Percentiles rank a stretch among this genome's conserved stretches.
Conservation (phyloP, 2,888 invertebrate genomes). For the Drosophila recens region DNA sequence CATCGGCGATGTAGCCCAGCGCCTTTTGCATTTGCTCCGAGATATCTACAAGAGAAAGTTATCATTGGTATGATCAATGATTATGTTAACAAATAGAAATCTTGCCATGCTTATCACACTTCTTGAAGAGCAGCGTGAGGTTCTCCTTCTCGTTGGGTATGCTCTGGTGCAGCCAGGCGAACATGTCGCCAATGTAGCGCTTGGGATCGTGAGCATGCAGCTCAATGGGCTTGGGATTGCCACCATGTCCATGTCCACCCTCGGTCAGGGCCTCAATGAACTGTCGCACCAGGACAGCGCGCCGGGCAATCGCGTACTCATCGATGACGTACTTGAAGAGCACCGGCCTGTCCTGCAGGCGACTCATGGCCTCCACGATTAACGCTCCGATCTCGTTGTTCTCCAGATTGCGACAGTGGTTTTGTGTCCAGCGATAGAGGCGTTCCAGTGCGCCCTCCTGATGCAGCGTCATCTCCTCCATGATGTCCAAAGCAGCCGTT, state of each 20-base stretch:
- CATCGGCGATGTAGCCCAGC: constrained; percentile 94
- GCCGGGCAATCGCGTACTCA: constrained; percentile 88
- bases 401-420: constrained; percentile 94
- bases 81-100: neutral
- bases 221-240: constrained; percentile 96
- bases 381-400: constrained; percentile 92
- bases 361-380: constrained; percentile 94
- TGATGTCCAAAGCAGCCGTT: constrained; percentile 96
- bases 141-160: constrained; percentile 95
- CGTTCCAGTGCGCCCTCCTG: constrained; percentile 97
- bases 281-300: constrained; percentile 94
- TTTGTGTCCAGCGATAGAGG: constrained; percentile 98
- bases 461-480: constrained; percentile 97
- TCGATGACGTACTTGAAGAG: constrained; percentile 98
- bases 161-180: constrained; percentile 98
- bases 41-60: constrained; percentile 86
- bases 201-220: constrained; percentile 96
- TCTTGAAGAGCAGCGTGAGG: constrained; percentile 91
- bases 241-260: constrained; percentile 92
- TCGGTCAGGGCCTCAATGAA: constrained; percentile 98
- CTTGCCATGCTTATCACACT: constrained; percentile 90
- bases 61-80: no score
- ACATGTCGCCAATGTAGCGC: constrained; percentile 96
- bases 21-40: constrained; percentile 89
- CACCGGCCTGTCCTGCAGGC: constrained; percentile 96